A percentile compares a stretch with the other conserved stretches of the same genome.
phyloP scores from a whole-genome alignment of 1,140 invertebrate genomes.

The Drosophila eugracilis region DNA sequence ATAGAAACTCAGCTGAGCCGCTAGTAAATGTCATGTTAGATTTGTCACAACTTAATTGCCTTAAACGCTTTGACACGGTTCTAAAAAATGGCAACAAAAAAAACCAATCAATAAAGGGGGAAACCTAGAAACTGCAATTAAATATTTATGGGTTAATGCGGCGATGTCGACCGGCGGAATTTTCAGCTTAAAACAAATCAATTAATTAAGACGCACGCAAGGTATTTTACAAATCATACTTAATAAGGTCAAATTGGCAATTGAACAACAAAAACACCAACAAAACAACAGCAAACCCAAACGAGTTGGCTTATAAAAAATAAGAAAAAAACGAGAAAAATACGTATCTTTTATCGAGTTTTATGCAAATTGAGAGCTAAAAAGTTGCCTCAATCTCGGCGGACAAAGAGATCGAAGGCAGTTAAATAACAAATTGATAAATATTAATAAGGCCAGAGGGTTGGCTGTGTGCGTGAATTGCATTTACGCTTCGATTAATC shows the following conservation, averaged over 20 bases:
- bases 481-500: slow-evolving; percentile 37
- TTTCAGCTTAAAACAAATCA: slow-evolving; percentile 54
- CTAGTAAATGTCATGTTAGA: slow-evolving; percentile 21
- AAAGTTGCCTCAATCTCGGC: slow-evolving; percentile 40
- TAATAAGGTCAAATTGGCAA: slow-evolving; percentile 72
- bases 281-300: slow-evolving; percentile 26
- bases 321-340: slow-evolving; percentile 10
- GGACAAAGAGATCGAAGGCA: slow-evolving; percentile 68
- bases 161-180: slow-evolving; percentile 34
- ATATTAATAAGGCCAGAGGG: slow-evolving; percentile 72
- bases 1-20: slow-evolving; percentile 25
- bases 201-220: slow-evolving; percentile 65
- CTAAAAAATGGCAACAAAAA: too few species aligned
- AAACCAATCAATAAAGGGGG: slow-evolving; percentile 12
- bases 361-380: slow-evolving; percentile 45
- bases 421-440: slow-evolving; percentile 79
- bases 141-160: slow-evolving; percentile 55
- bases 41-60: slow-evolving; percentile 38
- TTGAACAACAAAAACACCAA: slow-evolving; percentile 33
- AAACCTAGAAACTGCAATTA: slow-evolving; percentile 27
- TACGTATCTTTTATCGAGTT: slow-evolving; percentile 31
- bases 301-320: slow-evolving; percentile 36
- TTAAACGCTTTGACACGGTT: slow-evolving; percentile 59
- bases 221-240: slow-evolving; percentile 53
- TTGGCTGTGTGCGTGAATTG: slow-evolving; percentile 37